Conservation (phyloP, 2,797 vertebrate genomes). For the Crenichthys baileyi region DNA sequence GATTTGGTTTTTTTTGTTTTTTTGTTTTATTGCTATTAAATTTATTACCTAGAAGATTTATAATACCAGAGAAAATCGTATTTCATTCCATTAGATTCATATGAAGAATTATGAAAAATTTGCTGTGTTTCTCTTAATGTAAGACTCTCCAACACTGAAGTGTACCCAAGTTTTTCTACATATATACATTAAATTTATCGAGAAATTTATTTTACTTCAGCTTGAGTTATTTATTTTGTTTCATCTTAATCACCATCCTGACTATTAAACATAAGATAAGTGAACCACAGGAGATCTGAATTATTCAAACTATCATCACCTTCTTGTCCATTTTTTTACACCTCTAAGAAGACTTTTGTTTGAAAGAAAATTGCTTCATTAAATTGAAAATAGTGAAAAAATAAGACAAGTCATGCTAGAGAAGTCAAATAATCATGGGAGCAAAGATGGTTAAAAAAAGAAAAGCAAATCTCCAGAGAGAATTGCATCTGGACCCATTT, state of each 20-base stretch:
- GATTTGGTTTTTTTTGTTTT: too few relatives aligned
- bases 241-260: too few relatives aligned
- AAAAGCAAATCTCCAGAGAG: background rate
- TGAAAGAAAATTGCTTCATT: background rate
- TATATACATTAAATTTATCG: too few relatives aligned
- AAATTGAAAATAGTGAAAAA: background rate
- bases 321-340: background rate
- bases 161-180: too few relatives aligned
- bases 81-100: too few relatives aligned
- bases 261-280: too few relatives aligned
- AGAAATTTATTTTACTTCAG: too few relatives aligned
- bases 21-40: too few relatives aligned
- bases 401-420: background rate
- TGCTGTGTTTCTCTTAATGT: too few relatives aligned
- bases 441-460: background rate
- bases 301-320: background rate
- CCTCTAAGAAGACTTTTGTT: background rate
- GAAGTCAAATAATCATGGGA: background rate
- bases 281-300: background rate
- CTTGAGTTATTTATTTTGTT: too few relatives aligned
- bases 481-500: constrained; percentile 5
- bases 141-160: too few relatives aligned
- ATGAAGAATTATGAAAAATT: too few relatives aligned
- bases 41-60: background rate
- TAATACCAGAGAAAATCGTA: background rate